Base-by-base conservation (phyloP, 2,888 invertebrate genomes). In the Calephelis perditalis region DNA sequence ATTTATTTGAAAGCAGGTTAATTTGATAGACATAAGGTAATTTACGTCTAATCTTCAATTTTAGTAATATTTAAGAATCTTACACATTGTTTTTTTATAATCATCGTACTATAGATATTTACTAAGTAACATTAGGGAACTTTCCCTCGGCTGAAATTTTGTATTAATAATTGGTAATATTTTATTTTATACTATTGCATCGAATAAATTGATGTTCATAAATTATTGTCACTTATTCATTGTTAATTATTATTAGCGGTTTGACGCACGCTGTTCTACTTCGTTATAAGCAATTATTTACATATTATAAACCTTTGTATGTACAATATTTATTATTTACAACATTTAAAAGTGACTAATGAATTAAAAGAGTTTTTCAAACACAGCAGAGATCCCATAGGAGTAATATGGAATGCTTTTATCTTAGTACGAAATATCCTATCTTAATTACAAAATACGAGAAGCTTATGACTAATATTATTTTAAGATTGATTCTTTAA, bases 321-420 rank as follows among this genome's bases (percentile, higher is more conserved):
- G 71, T 71, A 70, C 67, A 70, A 62, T 61, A 62, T 71, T 69
- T 78, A 79, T 78, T 77, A 71, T 72, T 57, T 85, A 84, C 85
- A 86, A 67, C 74, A 61, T 57, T 74, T 77, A 79, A 64, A 66
- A 74, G 64, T 73, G 59, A 67, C 77, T 79, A 80, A 76, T 82
- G 77, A 80, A 86, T 83, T 85, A 82, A 76, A 80, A 77, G 74
- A 84, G 85, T 82, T 86, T 81, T 81, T 78, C 80, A 85, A 86
- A 88, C 86, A 86, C 84, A 83, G 86, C 81, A 83, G 89, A 87
- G 89, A 89, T 89, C 89, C 89, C 88, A 87, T 79, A 84, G 70
- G 76, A 86, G 82, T 85, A 81, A 76, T 82, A 87, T 82, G 89
- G 89, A 89, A 89, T 89, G 89, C 81, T 86, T 88, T 75, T 71